Base-by-base conservation (phyloP, 2,113 vertebrate species). In the Terrapene triunguis region DNA sequence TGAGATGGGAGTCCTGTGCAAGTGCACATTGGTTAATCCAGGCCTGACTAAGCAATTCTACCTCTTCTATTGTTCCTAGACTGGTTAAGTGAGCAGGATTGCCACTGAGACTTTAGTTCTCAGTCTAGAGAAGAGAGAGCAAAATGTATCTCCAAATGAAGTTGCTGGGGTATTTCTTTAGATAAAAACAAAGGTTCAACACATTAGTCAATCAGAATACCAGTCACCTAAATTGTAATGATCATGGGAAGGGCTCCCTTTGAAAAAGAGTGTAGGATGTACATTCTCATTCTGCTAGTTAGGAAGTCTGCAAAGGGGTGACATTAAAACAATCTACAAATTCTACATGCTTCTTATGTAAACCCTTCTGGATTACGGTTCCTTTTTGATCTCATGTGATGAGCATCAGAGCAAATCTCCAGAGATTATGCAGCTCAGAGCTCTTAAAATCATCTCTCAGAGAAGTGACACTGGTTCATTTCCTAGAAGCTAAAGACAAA, bases 401-500 rank as follows among this genome's bases (percentile, higher is more conserved):
- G 32, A 95, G n/a, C 16, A 53, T 54, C 24, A 79, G 29, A 93
- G 35, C 57, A 96, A 89, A 65, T 65, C 55, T 96, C 9, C 0
- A 47, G 80, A 94, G 59, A 80, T 0, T 5, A n/a, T 50, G 48
- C 32, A 48, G 16, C 25, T 85, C n/a, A 84, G 47, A 29, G 6
- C 3, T 57, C 48, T 24, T 90, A 27, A 81, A 25, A 85, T 86
- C 50, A 78, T 3, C 7, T 92, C 35, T 82, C 55, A 65, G 48
- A 89, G 72, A 92, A 96, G 17, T 51, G 78, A 74, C 2, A 2
- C 1, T 1, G 2, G 4, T 88, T 89, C n/a, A 19, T 78, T 53
- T 89, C 14, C 53, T 85, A 80, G 94, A 95, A 54, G 54, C 9
- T 84, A 51, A 91, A 88, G 62, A 85, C 19, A 91, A 21, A 96